A percentile compares a stretch with the other conserved stretches of the same genome.
phyloP scores from a whole-genome alignment of 2,797 vertebrate genomes.

The Helicolenus hilgendorfi region DNA sequence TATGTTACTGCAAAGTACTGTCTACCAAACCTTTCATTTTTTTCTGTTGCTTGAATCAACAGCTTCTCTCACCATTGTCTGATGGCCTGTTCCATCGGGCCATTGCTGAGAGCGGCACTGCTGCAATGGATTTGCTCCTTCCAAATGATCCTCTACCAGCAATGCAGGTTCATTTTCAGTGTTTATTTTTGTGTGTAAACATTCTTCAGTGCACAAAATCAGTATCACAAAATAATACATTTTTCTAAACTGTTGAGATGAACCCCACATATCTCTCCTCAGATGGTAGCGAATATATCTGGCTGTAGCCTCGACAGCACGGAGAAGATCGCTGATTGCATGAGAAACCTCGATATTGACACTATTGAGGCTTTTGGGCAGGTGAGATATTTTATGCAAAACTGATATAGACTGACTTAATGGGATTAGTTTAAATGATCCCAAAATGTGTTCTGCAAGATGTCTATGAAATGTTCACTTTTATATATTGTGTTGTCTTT shows the following conservation, averaged over 20 bases:
- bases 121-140: slow-evolving; percentile 25
- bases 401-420: not conserved
- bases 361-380: slow-evolving; percentile 27
- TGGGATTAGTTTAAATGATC: not conserved
- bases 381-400: slow-evolving; percentile 55
- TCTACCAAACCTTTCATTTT: not conserved
- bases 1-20: no score
- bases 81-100: slow-evolving; percentile 84
- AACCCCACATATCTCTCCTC: not conserved
- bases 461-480: not conserved
- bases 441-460: not conserved
- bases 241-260: not conserved
- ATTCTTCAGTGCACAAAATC: not conserved
- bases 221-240: not conserved
- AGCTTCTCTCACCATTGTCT: slow-evolving; percentile 88
- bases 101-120: slow-evolving; percentile 90
- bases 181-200: not conserved
- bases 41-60: slow-evolving; percentile 15
- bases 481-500: not conserved
- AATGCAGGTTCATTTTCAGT: slow-evolving; percentile 61
- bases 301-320: slow-evolving; percentile 84
- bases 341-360: slow-evolving; percentile 73
- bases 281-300: slow-evolving; percentile 77
- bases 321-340: slow-evolving; percentile 78
- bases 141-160: slow-evolving; percentile 35